These are phyloP conservation scores for Dioctria linearis DNA, from an alignment of 2,888 invertebrate species.

Conservation along the genomic window DNA sequence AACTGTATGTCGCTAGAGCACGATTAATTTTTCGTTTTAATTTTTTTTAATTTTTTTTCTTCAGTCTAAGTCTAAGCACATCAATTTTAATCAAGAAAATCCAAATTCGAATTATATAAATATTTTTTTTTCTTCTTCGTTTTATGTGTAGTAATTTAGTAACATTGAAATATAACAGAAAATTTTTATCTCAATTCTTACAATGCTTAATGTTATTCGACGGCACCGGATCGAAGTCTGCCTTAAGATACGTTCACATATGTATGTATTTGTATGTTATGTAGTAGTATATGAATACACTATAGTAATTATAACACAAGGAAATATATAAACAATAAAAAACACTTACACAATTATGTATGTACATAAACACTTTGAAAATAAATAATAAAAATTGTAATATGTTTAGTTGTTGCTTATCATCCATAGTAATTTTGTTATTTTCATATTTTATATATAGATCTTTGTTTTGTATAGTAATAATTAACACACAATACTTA, in stretches of 20 bases:
- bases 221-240: slow-evolving; percentile 22
- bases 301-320: slow-evolving; percentile 13
- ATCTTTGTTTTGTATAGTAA: slow-evolving; percentile 47
- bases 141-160: not conserved
- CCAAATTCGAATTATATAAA: too few species aligned
- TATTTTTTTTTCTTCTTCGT: not conserved
- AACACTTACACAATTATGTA: slow-evolving; percentile 48
- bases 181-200: not conserved
- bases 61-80: slow-evolving; percentile 9
- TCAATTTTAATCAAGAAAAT: not conserved
- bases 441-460: slow-evolving; percentile 39
- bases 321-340: slow-evolving; percentile 34
- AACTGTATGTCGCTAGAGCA: too few species aligned
- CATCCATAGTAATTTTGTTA: slow-evolving; percentile 30
- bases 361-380: slow-evolving; percentile 45
- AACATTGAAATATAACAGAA: not conserved
- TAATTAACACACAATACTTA: slow-evolving; percentile 52
- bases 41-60: too few species aligned
- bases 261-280: not conserved
- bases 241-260: slow-evolving; percentile 25
- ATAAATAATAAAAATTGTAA: slow-evolving; percentile 49
- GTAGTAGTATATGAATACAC: too few species aligned
- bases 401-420: slow-evolving; percentile 39
- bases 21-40: too few species aligned
- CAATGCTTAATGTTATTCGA: not conserved